Evolutionary conservation across 2,797 vertebrate genomes (phyloP).

Genomic region (Lemur catta): DNA sequence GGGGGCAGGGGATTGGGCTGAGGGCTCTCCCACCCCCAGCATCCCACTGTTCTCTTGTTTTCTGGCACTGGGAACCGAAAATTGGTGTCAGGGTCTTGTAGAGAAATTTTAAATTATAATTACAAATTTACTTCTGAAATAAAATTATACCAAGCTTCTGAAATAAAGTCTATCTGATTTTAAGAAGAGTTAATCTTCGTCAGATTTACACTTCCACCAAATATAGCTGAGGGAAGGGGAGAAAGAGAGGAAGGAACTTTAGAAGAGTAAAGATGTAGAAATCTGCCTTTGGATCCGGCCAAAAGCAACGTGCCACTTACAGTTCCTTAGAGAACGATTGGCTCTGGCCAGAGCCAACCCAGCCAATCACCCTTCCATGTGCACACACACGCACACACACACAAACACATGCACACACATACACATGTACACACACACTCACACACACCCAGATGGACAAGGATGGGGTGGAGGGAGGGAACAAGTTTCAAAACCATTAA

Average conservation of each 20-base stretch:
- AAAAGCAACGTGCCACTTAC: neutral
- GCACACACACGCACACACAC: neutral
- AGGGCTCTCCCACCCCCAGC: neutral
- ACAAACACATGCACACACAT: neutral
- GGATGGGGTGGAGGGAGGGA: rapidly evolving
- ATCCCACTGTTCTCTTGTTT: neutral
- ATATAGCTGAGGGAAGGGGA: neutral
- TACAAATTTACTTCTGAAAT: conserved; percentile 21
- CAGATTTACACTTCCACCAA: conserved; percentile 29
- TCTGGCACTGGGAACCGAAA: neutral
- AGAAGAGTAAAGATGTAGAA: conserved; percentile 14
- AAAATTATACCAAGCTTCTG: conserved; percentile 21
- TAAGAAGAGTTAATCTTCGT: conserved; percentile 57
- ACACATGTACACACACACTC: neutral
- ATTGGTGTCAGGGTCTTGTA: neutral
- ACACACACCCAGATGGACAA: rapidly evolving
- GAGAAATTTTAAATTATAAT: conserved; percentile 8
- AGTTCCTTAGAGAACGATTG: neutral
- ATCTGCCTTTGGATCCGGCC: neutral
- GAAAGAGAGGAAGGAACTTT: neutral
- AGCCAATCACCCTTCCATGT: rapidly evolving
- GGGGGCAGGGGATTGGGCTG: rapidly evolving
- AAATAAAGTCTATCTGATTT: conserved; percentile 37
- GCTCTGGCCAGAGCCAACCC: neutral
- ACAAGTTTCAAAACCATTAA: neutral